Evolutionary conservation across 2,797 vertebrate species (phyloP).

Genomic region (Taeniopygia guttata): DNA sequence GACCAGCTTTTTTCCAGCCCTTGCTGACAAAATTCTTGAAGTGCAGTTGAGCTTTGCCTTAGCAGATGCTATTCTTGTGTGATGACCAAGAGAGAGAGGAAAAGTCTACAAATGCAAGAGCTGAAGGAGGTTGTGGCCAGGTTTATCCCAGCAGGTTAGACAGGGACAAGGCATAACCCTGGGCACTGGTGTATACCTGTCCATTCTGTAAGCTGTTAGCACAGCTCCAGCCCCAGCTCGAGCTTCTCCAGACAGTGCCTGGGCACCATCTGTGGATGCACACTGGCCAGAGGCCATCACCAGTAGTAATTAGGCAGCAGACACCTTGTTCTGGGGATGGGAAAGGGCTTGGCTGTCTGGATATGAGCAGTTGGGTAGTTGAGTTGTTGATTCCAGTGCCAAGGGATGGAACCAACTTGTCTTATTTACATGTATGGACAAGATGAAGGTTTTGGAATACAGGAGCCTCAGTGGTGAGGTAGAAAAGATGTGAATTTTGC

Average conservation of each 20-base stretch:
- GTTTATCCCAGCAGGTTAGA: constrained; percentile 10
- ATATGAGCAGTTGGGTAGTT: neutral
- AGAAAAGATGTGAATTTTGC: neutral
- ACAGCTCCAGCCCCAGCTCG: neutral
- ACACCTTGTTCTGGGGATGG: constrained; percentile 9
- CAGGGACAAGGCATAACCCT: neutral
- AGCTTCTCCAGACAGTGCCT: neutral
- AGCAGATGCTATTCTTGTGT: neutral
- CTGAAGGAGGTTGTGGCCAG: neutral
- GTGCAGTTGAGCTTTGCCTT: neutral
- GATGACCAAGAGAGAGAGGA: neutral
- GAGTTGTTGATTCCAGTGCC: neutral
- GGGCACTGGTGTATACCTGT: neutral
- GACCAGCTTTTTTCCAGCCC: neutral
- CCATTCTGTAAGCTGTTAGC: neutral
- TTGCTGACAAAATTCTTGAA: neutral
- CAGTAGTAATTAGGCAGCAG: constrained; percentile 16
- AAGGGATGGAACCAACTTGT: neutral
- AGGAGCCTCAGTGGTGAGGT: neutral
- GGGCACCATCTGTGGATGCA: neutral
- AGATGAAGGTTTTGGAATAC: constrained; percentile 1
- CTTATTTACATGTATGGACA: neutral
- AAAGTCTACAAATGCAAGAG: neutral
- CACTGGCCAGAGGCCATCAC: constrained; percentile 13
- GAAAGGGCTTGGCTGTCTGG: constrained; percentile 46